Evolutionary conservation across 2,797 vertebrate genomes (phyloP).

Genomic region (Scomberomorus guttatus): DNA sequence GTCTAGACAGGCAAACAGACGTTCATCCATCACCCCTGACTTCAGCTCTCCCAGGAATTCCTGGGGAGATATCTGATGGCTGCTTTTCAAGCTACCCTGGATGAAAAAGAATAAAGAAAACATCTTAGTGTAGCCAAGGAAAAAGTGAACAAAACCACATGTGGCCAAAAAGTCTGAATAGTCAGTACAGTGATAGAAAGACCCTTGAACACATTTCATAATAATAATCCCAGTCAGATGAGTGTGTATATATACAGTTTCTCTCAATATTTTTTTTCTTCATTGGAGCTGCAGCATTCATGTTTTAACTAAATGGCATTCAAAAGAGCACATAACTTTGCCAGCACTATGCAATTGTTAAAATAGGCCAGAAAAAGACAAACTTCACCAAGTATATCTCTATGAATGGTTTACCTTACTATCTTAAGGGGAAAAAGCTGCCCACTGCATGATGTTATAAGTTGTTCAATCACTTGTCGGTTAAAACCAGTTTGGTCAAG

Average conservation of each 20-base stretch:
- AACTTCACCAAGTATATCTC: not conserved
- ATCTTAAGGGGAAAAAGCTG: not conserved
- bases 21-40: constrained; percentile 92
- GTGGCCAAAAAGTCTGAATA: not conserved
- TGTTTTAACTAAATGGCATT: not conserved
- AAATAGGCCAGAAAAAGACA: not conserved
- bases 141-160: constrained; percentile 13
- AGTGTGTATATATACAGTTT: not conserved
- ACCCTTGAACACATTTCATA: not conserved
- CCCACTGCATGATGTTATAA: not conserved
- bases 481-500: not conserved
- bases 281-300: not conserved
- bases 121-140: not conserved
- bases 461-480: not conserved
- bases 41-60: constrained; percentile 96
- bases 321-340: not conserved
- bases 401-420: not conserved
- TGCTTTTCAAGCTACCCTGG: constrained; percentile 93
- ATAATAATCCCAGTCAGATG: not conserved
- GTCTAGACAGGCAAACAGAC: constrained; percentile 93
- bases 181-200: not conserved
- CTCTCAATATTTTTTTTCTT: not conserved
- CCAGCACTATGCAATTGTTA: not conserved
- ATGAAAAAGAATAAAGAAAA: constrained; percentile 25
- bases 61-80: constrained; percentile 92